Evolutionary conservation across 2,888 invertebrate genomes (phyloP).

Genomic region (Megastigmus dorsalis): DNA sequence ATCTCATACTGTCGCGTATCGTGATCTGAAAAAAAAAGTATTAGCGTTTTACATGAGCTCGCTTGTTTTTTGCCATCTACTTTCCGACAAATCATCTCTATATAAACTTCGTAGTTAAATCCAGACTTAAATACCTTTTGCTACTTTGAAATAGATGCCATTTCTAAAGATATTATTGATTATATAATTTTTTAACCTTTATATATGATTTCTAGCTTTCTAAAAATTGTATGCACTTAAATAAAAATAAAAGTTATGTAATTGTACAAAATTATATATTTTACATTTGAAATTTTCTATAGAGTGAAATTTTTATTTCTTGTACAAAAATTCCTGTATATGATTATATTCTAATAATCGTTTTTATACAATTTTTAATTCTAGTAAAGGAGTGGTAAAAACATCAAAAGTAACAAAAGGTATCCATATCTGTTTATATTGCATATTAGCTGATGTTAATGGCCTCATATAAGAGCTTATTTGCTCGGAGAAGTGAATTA

Average conservation of each 20-base stretch:
- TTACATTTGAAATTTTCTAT: not conserved
- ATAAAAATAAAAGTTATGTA: not conserved
- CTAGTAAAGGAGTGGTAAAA: not conserved
- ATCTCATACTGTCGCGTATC: conserved; percentile 49
- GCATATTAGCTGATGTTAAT: conserved; percentile 37
- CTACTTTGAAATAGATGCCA: conserved; percentile 5
- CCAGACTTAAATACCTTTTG: conserved; percentile 32
- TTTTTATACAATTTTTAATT: conserved; percentile 12
- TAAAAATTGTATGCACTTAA: conserved; percentile 21
- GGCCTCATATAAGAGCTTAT: conserved; percentile 43
- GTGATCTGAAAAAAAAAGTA: conserved; percentile 44
- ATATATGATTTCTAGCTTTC: no score
- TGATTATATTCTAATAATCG: not conserved
- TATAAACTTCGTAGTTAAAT: conserved; percentile 26
- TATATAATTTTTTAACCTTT: no score
- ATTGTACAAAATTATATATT: conserved; percentile 15
- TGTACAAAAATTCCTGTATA: not conserved
- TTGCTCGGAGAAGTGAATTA: conserved; percentile 50
- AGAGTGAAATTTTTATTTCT: not conserved
- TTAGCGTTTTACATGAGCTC: conserved; percentile 40
- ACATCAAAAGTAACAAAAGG: conserved; percentile 24
- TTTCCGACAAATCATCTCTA: conserved; percentile 20
- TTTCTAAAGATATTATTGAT: no score
- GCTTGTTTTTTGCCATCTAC: conserved; percentile 21
- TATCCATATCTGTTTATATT: conserved; percentile 17